phyloP scores from a whole-genome alignment of 2,888 invertebrate genomes.

The Aelia acuminata region DNA sequence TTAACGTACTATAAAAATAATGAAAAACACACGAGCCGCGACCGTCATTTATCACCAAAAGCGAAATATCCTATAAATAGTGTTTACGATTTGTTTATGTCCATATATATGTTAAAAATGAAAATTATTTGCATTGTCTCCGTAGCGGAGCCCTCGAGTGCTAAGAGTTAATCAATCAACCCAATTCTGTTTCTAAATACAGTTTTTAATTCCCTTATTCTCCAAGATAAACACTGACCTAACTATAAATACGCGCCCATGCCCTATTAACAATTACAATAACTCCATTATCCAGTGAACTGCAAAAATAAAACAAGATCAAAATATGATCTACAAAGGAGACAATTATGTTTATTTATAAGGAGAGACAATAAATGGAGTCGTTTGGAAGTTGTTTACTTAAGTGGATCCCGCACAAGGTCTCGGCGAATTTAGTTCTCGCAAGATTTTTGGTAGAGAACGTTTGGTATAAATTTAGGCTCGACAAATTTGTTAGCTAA shows the following conservation, averaged over 20 bases:
- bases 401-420: neutral
- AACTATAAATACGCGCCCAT: neutral
- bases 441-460: neutral
- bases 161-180: neutral
- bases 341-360: conserved; percentile 15
- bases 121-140: too few relatives aligned
- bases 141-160: too few relatives aligned
- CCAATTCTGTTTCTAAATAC: neutral
- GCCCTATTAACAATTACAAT: neutral
- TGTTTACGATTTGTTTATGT: too few relatives aligned
- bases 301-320: neutral
- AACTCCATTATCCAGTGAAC: neutral
- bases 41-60: too few relatives aligned
- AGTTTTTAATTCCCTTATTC: neutral
- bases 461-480: too few relatives aligned
- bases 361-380: neutral
- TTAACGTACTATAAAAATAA: too few relatives aligned
- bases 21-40: too few relatives aligned
- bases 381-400: neutral
- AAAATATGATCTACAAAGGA: neutral
- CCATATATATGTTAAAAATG: too few relatives aligned
- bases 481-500: too few relatives aligned
- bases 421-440: neutral
- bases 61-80: too few relatives aligned
- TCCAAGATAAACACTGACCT: neutral